Evolutionary conservation across 2,797 vertebrate genomes (phyloP), one percentile per base, ranked within the genome.

Genomic region (Epinephelus awoara): DNA sequence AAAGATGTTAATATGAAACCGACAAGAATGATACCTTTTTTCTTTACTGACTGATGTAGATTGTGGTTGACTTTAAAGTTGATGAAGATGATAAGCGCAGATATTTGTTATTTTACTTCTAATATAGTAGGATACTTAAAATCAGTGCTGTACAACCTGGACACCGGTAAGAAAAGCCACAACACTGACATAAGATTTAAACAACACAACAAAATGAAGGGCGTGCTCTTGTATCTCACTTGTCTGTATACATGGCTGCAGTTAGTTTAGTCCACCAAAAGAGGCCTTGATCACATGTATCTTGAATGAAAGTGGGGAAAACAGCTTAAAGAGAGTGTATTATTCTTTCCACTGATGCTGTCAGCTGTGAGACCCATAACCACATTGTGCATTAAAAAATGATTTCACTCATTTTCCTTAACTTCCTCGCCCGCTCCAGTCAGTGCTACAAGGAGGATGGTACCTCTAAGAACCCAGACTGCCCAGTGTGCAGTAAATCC

Each of bases 391-490:
- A 6, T 0, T 18, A 1, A 42, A 62, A 46, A 15, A 40, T 21
- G 0, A 56, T 21, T 49, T 64, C 38, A 47, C 19, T 66, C 21
- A 47, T 50, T 13, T 59, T 25, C 95, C 96, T 96, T 96, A 92
- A 97, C 94, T 67, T 4, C 8, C 15, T 2, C 10, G 18, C 59
- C 46, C 6, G 51, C 78, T 88, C 90, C 95, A 99, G 98, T 90
- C 98, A 99, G 93, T 99, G 98, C 95, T 99, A 99, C 77, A 99
- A 99, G 95, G 98, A 99, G 88, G 98, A 99, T 2, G 97, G 98
- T 68, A 97, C 97, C 87, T 99, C 98, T 47, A 98, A 97, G 95
- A 99, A 99, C 94, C 97, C 98, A 0, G 98, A 99, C 95, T 99
- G 98, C 94, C 98, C 98, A 0, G 98, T 99, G 84, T 99, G 98